Base-by-base conservation (phyloP, 2,113 vertebrate genomes). In the Perca flavescens region DNA sequence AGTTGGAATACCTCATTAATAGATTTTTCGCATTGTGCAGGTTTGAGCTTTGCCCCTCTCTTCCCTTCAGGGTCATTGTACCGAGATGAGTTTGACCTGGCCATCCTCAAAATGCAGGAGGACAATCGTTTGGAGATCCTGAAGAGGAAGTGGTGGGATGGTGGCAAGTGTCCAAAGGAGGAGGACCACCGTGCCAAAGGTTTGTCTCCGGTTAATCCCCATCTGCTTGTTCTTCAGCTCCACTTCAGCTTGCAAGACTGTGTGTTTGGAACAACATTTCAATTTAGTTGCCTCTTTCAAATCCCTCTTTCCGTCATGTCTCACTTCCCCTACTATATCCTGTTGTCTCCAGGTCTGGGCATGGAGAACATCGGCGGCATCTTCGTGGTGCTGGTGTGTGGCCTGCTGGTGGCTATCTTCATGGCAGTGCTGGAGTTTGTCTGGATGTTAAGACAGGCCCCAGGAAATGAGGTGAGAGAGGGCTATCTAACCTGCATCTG, bases 321-420 rank as follows among this genome's bases (percentile, higher is more conserved):
- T 5, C 25, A 15, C 22, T 7, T 25, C 31, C 50, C 36, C 34
- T 1, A 2, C 36, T 25, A 12, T 3, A 9, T 49, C 19, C 43
- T 19, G 11, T 53, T 0, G 15, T 79, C 40, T 62, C 40, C 77
- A 99, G 98, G 98, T 81, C 94, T 99, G 80, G 98, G 98, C 36
- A 99, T 99, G 98, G 98, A 99, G 94, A 99, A 99, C 82, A 99
- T 99, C 25, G 98, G 98, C 34, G 98, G 98, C 70, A 99, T 99
- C 95, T 99, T 99, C 15, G 97, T 99, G 93, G 98, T 99, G 93
- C 96, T 99, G 92, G 98, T 99, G 92, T 99, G 98, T 83, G 98
- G 98, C 78, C 94, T 99, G 90, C 96, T 99, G 89, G 97, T 98
- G 94, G 98, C 98, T 57, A 97, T 99, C 95, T 96, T 99, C 93